These are phyloP conservation scores for Apolygus lucorum DNA, from an alignment of 1,140 invertebrate species.

Conservation along the genomic window DNA sequence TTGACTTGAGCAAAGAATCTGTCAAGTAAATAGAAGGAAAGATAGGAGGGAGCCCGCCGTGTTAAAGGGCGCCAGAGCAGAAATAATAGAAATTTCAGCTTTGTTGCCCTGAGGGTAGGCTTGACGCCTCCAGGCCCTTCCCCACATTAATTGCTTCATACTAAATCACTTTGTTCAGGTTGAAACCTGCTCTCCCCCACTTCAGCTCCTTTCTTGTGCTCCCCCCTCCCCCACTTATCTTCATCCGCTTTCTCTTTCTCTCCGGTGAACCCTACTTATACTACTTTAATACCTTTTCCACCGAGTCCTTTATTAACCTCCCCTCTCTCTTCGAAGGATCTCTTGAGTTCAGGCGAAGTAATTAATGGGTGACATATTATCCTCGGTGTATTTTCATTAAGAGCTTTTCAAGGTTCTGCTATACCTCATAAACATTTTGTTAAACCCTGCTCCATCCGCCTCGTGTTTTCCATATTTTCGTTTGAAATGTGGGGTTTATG, in stretches of 20 bases:
- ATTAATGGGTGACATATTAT: constrained; percentile 20
- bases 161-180: constrained; percentile 20
- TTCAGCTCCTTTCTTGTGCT: constrained; percentile 18
- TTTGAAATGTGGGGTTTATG: too few relatives aligned
- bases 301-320: constrained; percentile 8
- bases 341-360: constrained; percentile 6
- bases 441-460: too few relatives aligned
- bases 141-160: constrained; percentile 24
- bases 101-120: constrained; percentile 15
- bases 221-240: constrained; percentile 2
- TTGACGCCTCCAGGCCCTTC: constrained; percentile 7
- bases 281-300: constrained; percentile 14
- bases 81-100: constrained; percentile 30
- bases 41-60: constrained; percentile 3
- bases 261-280: not conserved
- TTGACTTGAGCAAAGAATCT: constrained; percentile 19
- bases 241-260: not conserved
- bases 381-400: constrained; percentile 1
- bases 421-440: not conserved
- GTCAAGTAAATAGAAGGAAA: constrained; percentile 17
- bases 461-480: too few relatives aligned
- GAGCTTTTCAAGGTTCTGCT: not conserved
- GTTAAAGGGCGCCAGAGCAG: constrained; percentile 31
- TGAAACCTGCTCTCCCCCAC: constrained; percentile 1
- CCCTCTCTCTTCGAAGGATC: not conserved